Evolutionary conservation across 1,140 invertebrate genomes (phyloP).

Genomic region (Aricia agestis): DNA sequence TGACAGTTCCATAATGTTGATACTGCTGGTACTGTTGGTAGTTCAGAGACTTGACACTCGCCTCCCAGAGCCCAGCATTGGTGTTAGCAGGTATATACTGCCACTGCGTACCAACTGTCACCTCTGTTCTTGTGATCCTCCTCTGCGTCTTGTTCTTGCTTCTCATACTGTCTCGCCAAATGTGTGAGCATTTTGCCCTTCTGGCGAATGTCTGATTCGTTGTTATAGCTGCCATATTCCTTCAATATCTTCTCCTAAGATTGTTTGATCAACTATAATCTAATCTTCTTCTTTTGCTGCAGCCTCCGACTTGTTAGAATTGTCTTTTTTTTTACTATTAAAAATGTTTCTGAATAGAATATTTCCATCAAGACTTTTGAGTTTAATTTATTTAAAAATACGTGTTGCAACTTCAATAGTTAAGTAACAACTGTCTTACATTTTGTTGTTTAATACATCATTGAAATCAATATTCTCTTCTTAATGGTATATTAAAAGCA

Average conservation of each 20-base stretch:
- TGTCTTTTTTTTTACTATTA: not conserved
- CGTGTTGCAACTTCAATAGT: not conserved
- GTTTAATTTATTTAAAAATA: not conserved
- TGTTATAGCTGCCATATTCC: not conserved
- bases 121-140: not conserved
- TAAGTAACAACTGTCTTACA: not conserved
- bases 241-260: not conserved
- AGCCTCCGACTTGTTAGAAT: not conserved
- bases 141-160: not conserved
- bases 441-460: not conserved
- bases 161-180: not conserved
- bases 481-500: not conserved
- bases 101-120: not conserved
- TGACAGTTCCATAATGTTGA: not conserved
- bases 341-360: not conserved
- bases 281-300: not conserved
- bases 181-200: not conserved
- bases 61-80: not conserved
- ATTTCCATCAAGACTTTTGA: not conserved
- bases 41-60: not conserved
- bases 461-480: not conserved
- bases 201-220: not conserved
- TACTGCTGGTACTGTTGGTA: not conserved
- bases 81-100: conserved; percentile 1
- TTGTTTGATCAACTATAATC: not conserved